Conservation (phyloP, 1,140 invertebrate genomes). For the Oryzaephilus surinamensis region DNA sequence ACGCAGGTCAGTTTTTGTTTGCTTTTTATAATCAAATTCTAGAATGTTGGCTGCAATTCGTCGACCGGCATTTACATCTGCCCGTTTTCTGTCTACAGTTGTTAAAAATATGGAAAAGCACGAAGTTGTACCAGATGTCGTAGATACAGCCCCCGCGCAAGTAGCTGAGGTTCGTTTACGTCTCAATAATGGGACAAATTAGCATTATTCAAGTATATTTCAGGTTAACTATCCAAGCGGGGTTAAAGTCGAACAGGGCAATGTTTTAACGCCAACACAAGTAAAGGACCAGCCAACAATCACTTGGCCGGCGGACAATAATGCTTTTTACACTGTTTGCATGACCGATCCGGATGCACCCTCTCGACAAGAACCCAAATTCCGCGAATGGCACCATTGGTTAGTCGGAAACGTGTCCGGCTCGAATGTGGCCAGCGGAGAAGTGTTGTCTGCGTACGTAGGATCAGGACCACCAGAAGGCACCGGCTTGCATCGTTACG, state of each 20-base stretch:
- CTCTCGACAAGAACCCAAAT: conserved; percentile 63
- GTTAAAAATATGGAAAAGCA: conserved; percentile 37
- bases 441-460: conserved; percentile 60
- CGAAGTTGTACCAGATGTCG: conserved; percentile 40
- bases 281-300: conserved; percentile 56
- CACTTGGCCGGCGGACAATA: conserved; percentile 48
- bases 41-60: too few species aligned
- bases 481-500: conserved; percentile 80
- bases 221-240: too few species aligned
- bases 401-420: conserved; percentile 84
- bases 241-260: conserved; percentile 49
- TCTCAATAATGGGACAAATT: too few species aligned
- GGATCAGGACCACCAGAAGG: conserved; percentile 75
- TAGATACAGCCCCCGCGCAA: conserved; percentile 32
- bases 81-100: too few species aligned
- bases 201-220: too few species aligned
- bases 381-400: conserved; percentile 88
- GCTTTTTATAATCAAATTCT: too few species aligned
- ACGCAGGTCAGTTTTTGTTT: too few species aligned
- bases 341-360: conserved; percentile 85
- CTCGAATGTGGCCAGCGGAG: conserved; percentile 49
- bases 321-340: conserved; percentile 59
- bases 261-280: conserved; percentile 47
- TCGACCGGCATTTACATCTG: too few species aligned
- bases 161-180: too few species aligned